Conservation (phyloP, 2,113 vertebrate species). For the Ranitomeya variabilis region DNA sequence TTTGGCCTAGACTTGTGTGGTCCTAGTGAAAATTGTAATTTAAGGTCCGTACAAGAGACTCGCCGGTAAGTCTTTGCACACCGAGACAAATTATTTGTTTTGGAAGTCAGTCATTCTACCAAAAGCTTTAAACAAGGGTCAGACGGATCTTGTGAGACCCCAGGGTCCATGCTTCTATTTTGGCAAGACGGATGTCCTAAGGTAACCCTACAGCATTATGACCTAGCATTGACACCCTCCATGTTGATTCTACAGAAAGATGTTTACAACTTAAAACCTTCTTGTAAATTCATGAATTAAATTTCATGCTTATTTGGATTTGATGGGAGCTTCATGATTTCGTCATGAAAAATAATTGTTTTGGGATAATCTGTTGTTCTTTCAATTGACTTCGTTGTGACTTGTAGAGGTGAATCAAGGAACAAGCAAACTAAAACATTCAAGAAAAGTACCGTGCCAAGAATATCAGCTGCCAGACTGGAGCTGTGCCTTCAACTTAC, state of each 20-base stretch:
- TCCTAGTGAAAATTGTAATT: not conserved
- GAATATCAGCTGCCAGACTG: not conserved
- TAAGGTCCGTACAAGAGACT: not conserved
- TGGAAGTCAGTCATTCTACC: not conserved
- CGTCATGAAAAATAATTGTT: not conserved
- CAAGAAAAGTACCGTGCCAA: not conserved
- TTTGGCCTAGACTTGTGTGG: not conserved
- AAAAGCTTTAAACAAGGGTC: not conserved
- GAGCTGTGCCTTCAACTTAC: not conserved
- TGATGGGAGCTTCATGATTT: not conserved
- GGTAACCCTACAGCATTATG: not conserved
- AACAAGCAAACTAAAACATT: not conserved
- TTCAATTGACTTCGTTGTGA: not conserved
- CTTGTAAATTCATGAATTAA: not conserved
- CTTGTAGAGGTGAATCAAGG: not conserved
- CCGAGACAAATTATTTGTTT: not conserved
- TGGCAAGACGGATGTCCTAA: not conserved
- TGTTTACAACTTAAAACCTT: not conserved
- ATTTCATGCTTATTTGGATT: not conserved
- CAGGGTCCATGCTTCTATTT: not conserved
- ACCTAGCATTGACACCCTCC: not conserved
- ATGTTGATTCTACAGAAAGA: not conserved
- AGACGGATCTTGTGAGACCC: not conserved
- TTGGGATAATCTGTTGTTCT: not conserved
- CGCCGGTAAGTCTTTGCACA: not conserved